Conservation (phyloP, 2,797 vertebrate genomes). For the Odontamblyopus lacepedii region DNA sequence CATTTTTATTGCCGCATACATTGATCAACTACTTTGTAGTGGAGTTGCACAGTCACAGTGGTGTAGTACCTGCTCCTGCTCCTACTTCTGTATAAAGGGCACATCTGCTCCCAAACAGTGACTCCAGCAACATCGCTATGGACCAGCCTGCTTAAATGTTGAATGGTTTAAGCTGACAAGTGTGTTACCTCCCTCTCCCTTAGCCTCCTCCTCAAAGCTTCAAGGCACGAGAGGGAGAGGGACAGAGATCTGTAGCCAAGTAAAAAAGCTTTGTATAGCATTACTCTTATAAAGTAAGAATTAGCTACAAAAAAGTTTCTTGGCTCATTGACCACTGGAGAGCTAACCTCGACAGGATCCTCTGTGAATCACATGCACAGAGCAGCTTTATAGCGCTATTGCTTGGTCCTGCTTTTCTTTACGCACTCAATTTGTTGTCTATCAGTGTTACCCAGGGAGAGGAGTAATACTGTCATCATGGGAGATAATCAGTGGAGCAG, state of each 20-base stretch:
- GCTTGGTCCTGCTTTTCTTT: slow-evolving; percentile 50
- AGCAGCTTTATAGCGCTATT: slow-evolving; percentile 28
- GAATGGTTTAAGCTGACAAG: slow-evolving; percentile 54
- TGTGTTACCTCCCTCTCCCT: slow-evolving; percentile 54
- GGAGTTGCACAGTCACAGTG: background rate
- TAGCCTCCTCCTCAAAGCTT: slow-evolving; percentile 38
- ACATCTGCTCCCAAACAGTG: slow-evolving; percentile 41
- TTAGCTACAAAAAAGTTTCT: slow-evolving; percentile 49
- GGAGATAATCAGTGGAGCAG: slow-evolving; percentile 65
- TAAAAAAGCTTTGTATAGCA: slow-evolving; percentile 30
- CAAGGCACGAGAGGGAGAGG: slow-evolving; percentile 65
- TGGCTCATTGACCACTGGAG: slow-evolving; percentile 46
- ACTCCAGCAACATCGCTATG: slow-evolving; percentile 48
- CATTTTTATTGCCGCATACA: background rate
- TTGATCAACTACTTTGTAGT: slow-evolving; percentile 8
- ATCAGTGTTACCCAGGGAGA: slow-evolving; percentile 65
- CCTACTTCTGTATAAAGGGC: slow-evolving; percentile 12
- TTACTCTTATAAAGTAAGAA: slow-evolving; percentile 40
- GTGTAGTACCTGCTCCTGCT: background rate
- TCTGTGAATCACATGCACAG: slow-evolving; percentile 28
- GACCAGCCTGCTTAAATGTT: slow-evolving; percentile 47
- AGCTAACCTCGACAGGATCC: slow-evolving; percentile 30
- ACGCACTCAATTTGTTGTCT: slow-evolving; percentile 65
- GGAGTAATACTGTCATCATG: slow-evolving; percentile 75
- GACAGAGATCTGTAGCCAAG: slow-evolving; percentile 51